These are phyloP conservation scores for Hafferia zeledoni DNA, from an alignment of 2,797 vertebrate species.

Conservation along the genomic window DNA sequence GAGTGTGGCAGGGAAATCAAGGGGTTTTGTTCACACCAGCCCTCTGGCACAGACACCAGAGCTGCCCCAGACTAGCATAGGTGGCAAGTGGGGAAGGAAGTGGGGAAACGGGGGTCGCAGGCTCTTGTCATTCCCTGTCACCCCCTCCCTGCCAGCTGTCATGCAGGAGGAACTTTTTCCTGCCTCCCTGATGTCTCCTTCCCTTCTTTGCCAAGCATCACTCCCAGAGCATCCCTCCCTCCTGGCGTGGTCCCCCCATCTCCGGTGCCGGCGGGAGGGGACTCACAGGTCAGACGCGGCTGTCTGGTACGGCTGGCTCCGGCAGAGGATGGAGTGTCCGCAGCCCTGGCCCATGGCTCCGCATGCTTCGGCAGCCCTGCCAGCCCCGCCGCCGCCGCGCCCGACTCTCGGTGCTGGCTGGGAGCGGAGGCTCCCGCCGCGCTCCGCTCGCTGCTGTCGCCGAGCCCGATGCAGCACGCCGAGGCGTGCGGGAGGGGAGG, in stretches of 20 bases:
- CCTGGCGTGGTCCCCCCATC: not conserved
- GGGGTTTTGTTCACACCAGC: not conserved
- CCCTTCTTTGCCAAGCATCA: not conserved
- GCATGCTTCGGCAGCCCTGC: constrained; percentile 79
- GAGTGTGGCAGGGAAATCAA: not conserved
- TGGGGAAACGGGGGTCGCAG: not conserved
- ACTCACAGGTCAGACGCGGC: constrained; percentile 89
- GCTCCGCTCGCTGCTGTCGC: constrained; percentile 75
- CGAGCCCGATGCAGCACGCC: constrained; percentile 72
- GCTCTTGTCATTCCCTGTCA: not conserved
- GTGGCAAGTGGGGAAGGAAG: not conserved
- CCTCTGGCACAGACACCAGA: not conserved
- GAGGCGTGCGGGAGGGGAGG: constrained; percentile 34
- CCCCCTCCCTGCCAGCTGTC: not conserved
- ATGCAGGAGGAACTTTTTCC: constrained; percentile 34
- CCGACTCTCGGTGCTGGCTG: not conserved
- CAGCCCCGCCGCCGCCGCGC: not conserved
- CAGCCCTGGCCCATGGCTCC: constrained; percentile 96
- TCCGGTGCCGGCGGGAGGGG: not conserved
- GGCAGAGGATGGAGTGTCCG: constrained; percentile 96
- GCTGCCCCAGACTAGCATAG: not conserved
- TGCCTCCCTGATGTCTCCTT: not conserved
- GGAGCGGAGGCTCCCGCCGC: not conserved
- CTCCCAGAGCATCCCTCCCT: not conserved
- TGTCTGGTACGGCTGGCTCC: constrained; percentile 88